Evolutionary conservation across 2,888 invertebrate species (phyloP), one percentile per base, ranked within the genome.

Genomic region (Platycheirus albimanus): DNA sequence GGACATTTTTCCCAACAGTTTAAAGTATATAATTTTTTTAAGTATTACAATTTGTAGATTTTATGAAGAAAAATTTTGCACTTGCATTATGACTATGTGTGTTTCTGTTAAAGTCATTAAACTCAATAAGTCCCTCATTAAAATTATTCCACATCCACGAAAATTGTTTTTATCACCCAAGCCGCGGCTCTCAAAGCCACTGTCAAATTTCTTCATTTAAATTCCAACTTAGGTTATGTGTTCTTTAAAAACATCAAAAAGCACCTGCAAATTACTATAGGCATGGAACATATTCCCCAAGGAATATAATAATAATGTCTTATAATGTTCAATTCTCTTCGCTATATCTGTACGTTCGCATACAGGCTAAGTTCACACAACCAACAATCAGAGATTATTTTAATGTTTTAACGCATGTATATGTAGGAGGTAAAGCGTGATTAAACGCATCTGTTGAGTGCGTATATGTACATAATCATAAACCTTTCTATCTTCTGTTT

Each of bases 401-500:
- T 77, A 54, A 81, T 41, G 67, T 66, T 71, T 72, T 63, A 72
- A 67, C 72, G n/a, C n/a, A n/a, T n/a, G n/a, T n/a, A n/a, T n/a
- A 67, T 71, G 66, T 19, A 19, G 7, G n/a, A 7, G 24, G 28
- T 43, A 56, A n/a, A 66, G 51, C 17, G 47, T 64, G 45, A 70
- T 80, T 71, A 43, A 49, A 77, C 66, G 30, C 81, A 77, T 81
- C 80, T 80, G 80, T 75, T 75, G 75, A 70, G 43, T 64, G 24
- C n/a, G n/a, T n/a, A n/a, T 49, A 19, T 71, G 7, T 45, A 17
- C n/a, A n/a, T 71, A 54, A 20, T 67, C 45, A n/a, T 19, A 20
- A 47, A 41, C n/a, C 45, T n/a, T 11, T 47, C 3, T 47, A n/a
- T 13, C 45, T 45, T 45, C 19, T 47, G 15, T 19, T 10, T 41